phyloP scores from a whole-genome alignment of 2,113 vertebrate genomes.

The Chroicocephalus ridibundus region DNA sequence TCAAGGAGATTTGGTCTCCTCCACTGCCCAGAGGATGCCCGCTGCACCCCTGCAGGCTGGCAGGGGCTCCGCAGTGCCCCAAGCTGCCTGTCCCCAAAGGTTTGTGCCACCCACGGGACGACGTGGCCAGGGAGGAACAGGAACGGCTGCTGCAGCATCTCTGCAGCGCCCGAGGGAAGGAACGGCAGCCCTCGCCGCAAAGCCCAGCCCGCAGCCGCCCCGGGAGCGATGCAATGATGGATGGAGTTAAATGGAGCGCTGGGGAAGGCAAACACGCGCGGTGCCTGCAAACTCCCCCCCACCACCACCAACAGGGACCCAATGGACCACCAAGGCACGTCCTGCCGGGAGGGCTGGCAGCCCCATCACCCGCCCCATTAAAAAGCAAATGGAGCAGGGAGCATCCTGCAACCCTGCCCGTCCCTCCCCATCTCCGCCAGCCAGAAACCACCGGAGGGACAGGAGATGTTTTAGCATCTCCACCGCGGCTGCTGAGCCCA shows the following conservation, averaged over 20 bases:
- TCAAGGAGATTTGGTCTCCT: not conserved
- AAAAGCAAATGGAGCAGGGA: not conserved
- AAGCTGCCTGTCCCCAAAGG: not conserved
- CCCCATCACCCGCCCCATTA: conserved; percentile 7
- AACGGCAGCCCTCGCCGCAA: not conserved
- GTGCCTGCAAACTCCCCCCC: not conserved
- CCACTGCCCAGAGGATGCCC: not conserved
- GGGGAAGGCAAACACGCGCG: not conserved
- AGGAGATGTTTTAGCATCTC: not conserved
- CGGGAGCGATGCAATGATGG: fast-evolving
- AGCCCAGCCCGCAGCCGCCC: not conserved
- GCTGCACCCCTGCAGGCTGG: not conserved
- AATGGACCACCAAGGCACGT: not conserved
- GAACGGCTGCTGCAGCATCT: not conserved
- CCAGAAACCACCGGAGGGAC: fast-evolving
- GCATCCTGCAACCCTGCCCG: not conserved
- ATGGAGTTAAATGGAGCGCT: not conserved
- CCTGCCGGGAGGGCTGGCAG: not conserved
- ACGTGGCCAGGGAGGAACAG: fast-evolving
- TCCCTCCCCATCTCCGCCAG: not conserved
- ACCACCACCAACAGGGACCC: not conserved
- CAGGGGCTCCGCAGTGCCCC: not conserved
- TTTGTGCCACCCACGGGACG: fast-evolving
- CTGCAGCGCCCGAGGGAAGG: fast-evolving
- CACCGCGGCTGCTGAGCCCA: not conserved